These are phyloP conservation scores for Ellobius talpinus DNA, from an alignment of 2,113 vertebrate genomes.

Conservation along the genomic window DNA sequence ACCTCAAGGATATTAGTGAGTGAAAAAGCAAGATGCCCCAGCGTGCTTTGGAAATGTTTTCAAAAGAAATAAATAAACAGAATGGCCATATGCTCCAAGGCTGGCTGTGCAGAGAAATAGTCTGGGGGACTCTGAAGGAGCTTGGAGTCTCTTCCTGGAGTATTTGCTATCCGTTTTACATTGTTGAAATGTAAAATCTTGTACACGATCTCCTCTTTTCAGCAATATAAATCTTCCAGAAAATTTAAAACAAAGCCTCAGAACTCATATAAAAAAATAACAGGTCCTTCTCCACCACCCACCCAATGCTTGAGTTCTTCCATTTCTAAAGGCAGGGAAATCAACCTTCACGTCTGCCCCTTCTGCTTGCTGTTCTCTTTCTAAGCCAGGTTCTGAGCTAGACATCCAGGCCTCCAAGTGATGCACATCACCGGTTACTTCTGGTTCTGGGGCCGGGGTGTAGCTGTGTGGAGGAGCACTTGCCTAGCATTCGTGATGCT, in stretches of 20 bases:
- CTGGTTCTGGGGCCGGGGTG: not conserved
- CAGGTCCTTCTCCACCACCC: not conserved
- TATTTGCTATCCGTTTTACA: not conserved
- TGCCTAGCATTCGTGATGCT: too few species aligned
- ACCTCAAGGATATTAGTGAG: conserved; percentile 7
- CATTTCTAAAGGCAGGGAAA: not conserved
- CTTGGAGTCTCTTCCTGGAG: not conserved
- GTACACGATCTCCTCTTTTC: not conserved
- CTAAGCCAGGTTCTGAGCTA: not conserved
- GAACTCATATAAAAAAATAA: not conserved
- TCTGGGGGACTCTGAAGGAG: not conserved
- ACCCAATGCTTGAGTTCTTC: not conserved
- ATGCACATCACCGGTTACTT: not conserved
- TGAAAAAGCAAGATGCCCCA: not conserved
- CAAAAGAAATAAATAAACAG: not conserved
- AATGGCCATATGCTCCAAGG: not conserved
- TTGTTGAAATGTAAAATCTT: not conserved
- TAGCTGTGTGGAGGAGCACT: not conserved
- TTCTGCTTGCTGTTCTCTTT: not conserved
- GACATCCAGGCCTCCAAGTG: not conserved
- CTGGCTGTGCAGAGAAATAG: not conserved
- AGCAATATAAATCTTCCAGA: not conserved
- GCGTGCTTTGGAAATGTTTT: not conserved
- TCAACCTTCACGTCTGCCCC: not conserved
- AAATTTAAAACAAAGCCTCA: not conserved